phyloP scores from a whole-genome alignment of 2,797 vertebrate species.

The Fratercula arctica region DNA sequence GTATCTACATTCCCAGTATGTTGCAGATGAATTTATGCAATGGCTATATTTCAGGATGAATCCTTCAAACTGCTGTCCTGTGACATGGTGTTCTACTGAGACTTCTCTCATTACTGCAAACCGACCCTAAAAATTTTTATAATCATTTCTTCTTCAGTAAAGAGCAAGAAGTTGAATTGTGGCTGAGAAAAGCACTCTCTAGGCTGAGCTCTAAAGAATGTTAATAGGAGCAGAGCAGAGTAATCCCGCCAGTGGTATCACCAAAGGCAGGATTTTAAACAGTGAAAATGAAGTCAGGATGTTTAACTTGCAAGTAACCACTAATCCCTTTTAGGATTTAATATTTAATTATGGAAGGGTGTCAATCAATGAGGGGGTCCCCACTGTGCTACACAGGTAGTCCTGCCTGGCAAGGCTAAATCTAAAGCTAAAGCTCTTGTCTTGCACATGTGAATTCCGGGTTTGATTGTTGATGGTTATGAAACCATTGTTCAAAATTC shows the following conservation, averaged over 20 bases:
- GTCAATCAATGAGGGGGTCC: not conserved
- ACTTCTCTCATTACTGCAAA: not conserved
- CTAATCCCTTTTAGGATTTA: not conserved
- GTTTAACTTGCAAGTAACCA: not conserved
- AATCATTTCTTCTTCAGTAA: not conserved
- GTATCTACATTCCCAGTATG: not conserved
- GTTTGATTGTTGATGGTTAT: constrained; percentile 3
- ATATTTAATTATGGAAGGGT: not conserved
- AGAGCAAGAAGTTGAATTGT: not conserved
- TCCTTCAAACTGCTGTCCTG: not conserved
- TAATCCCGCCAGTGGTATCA: not conserved
- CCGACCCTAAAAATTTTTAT: not conserved
- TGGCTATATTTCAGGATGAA: not conserved
- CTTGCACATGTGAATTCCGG: constrained; percentile 5
- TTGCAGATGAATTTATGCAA: not conserved
- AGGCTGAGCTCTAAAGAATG: not conserved
- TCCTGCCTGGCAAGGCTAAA: not conserved
- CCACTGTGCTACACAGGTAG: not conserved
- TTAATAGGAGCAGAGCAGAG: not conserved
- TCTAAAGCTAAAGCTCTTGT: not conserved
- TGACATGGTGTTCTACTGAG: not conserved
- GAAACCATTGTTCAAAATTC: not conserved
- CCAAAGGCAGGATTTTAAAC: not conserved
- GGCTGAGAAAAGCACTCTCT: not conserved
- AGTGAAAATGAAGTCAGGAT: not conserved